A percentile compares a stretch with the other conserved stretches of the same genome.
phyloP scores from a whole-genome alignment of 2,113 vertebrate genomes.

The Tonatia bakeri region DNA sequence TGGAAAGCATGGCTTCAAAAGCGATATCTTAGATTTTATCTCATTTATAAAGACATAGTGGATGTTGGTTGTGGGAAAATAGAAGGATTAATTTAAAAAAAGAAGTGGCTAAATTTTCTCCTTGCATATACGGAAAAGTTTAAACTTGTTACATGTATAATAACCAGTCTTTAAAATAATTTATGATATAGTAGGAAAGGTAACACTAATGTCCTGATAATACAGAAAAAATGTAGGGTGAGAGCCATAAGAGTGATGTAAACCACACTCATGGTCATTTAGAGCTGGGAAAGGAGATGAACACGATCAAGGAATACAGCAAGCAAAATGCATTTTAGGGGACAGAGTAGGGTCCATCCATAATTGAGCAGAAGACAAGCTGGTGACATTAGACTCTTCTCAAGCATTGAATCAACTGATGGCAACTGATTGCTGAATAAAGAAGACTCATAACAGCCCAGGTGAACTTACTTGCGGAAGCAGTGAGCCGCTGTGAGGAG shows the following conservation, averaged over 20 bases:
- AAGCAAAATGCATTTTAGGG: neutral
- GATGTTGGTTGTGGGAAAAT: neutral
- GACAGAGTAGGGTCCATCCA: neutral
- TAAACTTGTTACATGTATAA: neutral
- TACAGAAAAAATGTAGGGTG: neutral
- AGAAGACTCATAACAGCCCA: neutral
- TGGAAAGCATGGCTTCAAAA: neutral
- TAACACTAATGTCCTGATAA: neutral
- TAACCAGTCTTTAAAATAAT: neutral
- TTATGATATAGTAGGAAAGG: neutral
- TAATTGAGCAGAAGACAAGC: neutral
- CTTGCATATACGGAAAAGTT: neutral
- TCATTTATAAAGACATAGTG: neutral
- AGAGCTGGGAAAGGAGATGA: neutral
- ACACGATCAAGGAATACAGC: neutral
- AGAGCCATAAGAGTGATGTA: neutral
- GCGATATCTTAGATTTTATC: neutral
- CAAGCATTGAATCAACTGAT: neutral
- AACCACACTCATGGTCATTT: neutral
- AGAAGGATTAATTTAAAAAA: neutral
- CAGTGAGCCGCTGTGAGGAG: constrained; percentile 95
- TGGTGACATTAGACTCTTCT: neutral
- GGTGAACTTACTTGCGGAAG: constrained; percentile 79
- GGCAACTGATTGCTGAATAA: neutral
- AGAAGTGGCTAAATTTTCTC: neutral